phyloP scores from a whole-genome alignment of 1,140 invertebrate genomes.

The Drosophila takahashii region DNA sequence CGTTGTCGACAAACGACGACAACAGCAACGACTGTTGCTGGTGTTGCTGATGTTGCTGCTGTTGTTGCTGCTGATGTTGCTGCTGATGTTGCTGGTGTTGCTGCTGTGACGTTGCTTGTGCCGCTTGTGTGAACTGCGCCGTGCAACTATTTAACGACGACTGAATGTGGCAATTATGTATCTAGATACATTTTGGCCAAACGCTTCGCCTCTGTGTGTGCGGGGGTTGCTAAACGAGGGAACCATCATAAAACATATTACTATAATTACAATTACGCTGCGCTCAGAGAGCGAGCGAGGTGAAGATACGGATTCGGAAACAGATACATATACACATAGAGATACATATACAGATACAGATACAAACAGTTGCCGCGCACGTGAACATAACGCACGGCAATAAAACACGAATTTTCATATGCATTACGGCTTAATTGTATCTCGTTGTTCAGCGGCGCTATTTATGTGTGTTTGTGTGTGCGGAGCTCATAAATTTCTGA shows the following conservation, averaged over 20 bases:
- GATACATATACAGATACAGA: conserved; percentile 41
- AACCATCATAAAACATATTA: conserved; percentile 83
- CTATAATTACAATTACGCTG: conserved; percentile 83
- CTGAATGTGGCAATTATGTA: conserved; percentile 85
- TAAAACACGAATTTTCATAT: conserved; percentile 78
- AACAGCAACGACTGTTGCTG: conserved; percentile 52
- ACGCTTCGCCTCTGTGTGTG: conserved; percentile 53
- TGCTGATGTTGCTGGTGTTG: conserved; percentile 21
- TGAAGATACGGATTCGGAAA: conserved; percentile 17
- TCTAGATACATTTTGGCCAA: conserved; percentile 85
- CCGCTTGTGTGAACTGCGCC: conserved; percentile 76
- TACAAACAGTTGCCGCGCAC: conserved; percentile 68
- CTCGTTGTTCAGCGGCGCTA: conserved; percentile 34
- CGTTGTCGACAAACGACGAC: conserved; percentile 37
- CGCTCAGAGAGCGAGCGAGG: conserved; percentile 36
- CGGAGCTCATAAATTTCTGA: conserved; percentile 64
- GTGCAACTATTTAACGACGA: conserved; percentile 85
- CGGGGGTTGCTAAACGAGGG: conserved; percentile 78
- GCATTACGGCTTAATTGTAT: conserved; percentile 79
- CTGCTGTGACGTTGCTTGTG: conserved; percentile 10
- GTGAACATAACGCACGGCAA: conserved; percentile 76
- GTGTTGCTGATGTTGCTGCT: conserved; percentile 43
- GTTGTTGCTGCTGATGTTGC: conserved; percentile 32
- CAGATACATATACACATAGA: conserved; percentile 20
- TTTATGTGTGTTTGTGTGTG: conserved; percentile 14